Percentiles rank a stretch among this genome's conserved stretches.
phyloP scores from a whole-genome alignment of 2,113 vertebrate genomes.

The Atractosteus spatula region DNA sequence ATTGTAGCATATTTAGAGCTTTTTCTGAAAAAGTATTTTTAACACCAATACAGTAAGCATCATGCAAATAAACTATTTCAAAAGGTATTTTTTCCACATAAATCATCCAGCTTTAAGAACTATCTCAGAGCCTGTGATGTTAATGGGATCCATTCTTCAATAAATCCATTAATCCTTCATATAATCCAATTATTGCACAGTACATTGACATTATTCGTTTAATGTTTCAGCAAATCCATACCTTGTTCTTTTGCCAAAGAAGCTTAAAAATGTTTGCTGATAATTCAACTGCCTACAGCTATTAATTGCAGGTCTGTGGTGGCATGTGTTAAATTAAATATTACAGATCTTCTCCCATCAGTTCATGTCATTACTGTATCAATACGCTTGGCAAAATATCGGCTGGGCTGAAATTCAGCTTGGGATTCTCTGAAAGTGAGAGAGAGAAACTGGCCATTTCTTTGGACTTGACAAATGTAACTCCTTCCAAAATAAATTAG shows the following conservation, averaged over 20 bases:
- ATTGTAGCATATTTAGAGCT: too few species aligned
- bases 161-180: background rate
- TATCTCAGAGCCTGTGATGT: background rate
- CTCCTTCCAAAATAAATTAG: too few species aligned
- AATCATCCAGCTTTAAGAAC: background rate
- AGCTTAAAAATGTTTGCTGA: background rate
- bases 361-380: too few species aligned
- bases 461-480: too few species aligned
- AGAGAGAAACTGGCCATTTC: too few species aligned
- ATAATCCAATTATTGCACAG: slow-evolving; percentile 1
- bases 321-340: background rate
- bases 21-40: too few species aligned
- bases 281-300: background rate
- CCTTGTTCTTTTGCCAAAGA: slow-evolving; percentile 5
- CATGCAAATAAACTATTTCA: background rate
- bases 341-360: too few species aligned
- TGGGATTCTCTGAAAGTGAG: too few species aligned
- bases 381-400: too few species aligned
- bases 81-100: background rate
- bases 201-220: background rate
- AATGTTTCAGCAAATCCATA: background rate
- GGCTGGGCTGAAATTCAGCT: too few species aligned
- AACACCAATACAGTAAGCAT: too few species aligned
- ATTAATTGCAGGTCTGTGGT: background rate
- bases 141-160: background rate